A percentile compares a stretch with the other conserved stretches of the same genome.
phyloP scores from a whole-genome alignment of 2,113 vertebrate species.

The Antechinus stuartii region DNA sequence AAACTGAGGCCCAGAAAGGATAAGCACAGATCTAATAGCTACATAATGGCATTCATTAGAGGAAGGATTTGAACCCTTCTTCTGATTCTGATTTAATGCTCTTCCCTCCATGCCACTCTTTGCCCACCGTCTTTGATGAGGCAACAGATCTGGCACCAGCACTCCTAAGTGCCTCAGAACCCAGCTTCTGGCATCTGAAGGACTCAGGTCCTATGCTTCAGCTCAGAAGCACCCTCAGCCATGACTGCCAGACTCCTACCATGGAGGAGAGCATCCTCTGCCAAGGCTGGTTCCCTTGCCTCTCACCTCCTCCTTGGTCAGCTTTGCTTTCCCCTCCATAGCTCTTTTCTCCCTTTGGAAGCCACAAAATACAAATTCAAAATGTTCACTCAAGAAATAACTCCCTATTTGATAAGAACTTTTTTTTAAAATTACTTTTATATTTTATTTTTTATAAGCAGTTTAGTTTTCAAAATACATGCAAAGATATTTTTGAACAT shows the following conservation, averaged over 20 bases:
- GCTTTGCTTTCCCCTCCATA: not conserved
- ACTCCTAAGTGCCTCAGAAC: not conserved
- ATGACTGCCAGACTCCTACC: not conserved
- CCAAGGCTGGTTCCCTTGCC: not conserved
- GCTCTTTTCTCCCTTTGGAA: not conserved
- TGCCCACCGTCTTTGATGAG: not conserved
- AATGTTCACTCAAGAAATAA: no score
- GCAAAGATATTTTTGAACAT: no score
- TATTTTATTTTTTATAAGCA: no score
- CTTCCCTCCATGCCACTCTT: not conserved
- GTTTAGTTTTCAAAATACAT: no score
- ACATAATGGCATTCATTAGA: not conserved
- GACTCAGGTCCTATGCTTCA: not conserved
- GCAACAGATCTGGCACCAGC: not conserved
- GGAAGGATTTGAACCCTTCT: not conserved
- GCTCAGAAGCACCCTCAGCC: not conserved
- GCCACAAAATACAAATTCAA: no score
- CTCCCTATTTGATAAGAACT: no score
- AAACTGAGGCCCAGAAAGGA: not conserved
- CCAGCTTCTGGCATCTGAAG: not conserved
- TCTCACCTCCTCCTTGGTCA: not conserved
- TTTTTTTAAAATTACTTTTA: no score
- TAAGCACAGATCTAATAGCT: not conserved
- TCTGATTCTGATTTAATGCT: not conserved
- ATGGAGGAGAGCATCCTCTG: not conserved